Percentiles rank a stretch among this genome's conserved stretches.
Evolutionary conservation across 2,113 vertebrate genomes (phyloP).

Genomic region (Heliornis fulica): DNA sequence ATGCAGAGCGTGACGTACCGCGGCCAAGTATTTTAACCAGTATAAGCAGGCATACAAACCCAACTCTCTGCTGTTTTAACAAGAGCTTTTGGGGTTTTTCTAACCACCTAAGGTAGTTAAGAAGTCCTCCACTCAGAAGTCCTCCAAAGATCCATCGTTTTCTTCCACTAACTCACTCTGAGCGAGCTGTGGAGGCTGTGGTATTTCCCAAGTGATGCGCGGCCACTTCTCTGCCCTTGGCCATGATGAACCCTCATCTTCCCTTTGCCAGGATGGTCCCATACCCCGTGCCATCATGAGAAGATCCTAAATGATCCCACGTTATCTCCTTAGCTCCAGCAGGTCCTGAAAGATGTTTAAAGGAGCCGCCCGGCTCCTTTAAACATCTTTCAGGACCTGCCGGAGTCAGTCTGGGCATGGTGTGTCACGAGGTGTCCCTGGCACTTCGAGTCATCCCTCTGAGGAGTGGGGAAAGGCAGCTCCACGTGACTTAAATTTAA

Average conservation of each 20-base stretch:
- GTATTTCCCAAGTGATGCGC: not conserved
- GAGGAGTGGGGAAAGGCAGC: not conserved
- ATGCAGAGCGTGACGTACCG: not conserved
- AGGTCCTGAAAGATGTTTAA: not conserved
- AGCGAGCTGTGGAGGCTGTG: rapidly evolving
- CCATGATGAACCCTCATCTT: not conserved
- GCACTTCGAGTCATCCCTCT: not conserved
- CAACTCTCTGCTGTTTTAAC: not conserved
- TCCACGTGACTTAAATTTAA: rapidly evolving
- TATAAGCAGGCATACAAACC: not conserved
- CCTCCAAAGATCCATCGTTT: not conserved
- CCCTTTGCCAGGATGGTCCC: too few species aligned
- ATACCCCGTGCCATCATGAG: not conserved
- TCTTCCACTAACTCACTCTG: not conserved
- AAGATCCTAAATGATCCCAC: not conserved
- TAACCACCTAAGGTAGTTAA: not conserved
- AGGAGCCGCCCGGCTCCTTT: too few species aligned
- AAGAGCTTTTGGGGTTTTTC: not conserved
- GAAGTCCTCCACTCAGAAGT: not conserved
- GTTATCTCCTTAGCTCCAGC: not conserved
- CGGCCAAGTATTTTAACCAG: not conserved
- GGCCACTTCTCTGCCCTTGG: not conserved
- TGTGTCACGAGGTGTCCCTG: not conserved
- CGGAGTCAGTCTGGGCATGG: not conserved
- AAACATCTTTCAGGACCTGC: not conserved